phyloP scores from a whole-genome alignment of 2,113 vertebrate genomes.

The Coreoperca whiteheadi region DNA sequence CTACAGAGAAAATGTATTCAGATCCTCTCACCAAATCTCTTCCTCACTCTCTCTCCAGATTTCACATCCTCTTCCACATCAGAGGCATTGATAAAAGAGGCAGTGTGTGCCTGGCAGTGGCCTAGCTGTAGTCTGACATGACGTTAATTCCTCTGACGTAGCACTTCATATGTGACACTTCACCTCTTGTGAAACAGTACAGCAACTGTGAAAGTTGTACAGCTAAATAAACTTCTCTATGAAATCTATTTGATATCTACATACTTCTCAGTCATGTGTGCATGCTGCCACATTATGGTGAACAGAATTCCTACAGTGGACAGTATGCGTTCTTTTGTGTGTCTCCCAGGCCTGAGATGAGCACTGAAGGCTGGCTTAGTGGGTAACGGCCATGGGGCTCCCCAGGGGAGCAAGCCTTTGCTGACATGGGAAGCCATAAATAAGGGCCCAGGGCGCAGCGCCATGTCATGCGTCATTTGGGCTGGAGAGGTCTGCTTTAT shows the following conservation, averaged over 20 bases:
- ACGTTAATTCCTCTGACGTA: slow-evolving; percentile 75
- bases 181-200: slow-evolving; percentile 57
- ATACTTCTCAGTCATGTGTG: slow-evolving; percentile 53
- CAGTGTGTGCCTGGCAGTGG: slow-evolving; percentile 68
- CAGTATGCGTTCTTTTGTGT: slow-evolving; percentile 38
- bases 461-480: slow-evolving; percentile 85
- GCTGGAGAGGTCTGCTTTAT: slow-evolving; percentile 79
- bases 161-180: slow-evolving; percentile 63
- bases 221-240: slow-evolving; percentile 57
- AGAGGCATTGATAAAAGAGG: slow-evolving; percentile 74
- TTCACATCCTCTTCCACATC: slow-evolving; percentile 82
- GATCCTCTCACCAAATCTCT: slow-evolving; percentile 71
- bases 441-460: slow-evolving; percentile 79
- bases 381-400: slow-evolving; percentile 65
- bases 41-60: slow-evolving; percentile 80
- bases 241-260: slow-evolving; percentile 60
- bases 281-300: slow-evolving; percentile 43
- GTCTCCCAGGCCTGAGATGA: slow-evolving; percentile 49
- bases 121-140: slow-evolving; percentile 62
- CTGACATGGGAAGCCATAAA: slow-evolving; percentile 88
- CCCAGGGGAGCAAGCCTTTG: slow-evolving; percentile 77
- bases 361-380: slow-evolving; percentile 47
- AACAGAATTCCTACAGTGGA: slow-evolving; percentile 55
- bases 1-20: slow-evolving; percentile 75
- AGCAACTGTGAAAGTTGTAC: slow-evolving; percentile 51